phyloP scores from a whole-genome alignment of 2,113 vertebrate species.

The Dicrurus megarhynchus region DNA sequence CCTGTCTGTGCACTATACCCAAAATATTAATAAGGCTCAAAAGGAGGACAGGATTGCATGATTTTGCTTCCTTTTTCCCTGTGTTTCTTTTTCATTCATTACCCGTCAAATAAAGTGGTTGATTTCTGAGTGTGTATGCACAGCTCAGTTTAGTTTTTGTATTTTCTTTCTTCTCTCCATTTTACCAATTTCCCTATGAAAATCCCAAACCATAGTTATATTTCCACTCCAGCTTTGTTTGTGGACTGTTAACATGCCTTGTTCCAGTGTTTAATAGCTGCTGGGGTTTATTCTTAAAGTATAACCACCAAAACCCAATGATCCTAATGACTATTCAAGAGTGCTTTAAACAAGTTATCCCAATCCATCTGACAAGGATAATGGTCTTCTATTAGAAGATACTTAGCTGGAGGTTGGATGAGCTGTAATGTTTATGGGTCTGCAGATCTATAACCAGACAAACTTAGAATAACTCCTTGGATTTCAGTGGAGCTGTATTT shows the following conservation, averaged over 20 bases:
- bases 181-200: not conserved
- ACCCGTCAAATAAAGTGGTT: not conserved
- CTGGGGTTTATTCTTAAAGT: constrained; percentile 22
- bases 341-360: constrained; percentile 18
- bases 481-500: constrained; percentile 1
- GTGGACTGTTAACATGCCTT: not conserved
- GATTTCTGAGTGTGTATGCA: not conserved
- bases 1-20: not conserved
- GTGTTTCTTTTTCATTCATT: not conserved
- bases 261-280: not conserved
- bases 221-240: not conserved
- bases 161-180: not conserved
- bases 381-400: not conserved
- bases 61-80: not conserved
- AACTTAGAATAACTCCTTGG: not conserved
- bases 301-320: not conserved
- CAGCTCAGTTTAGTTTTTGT: not conserved
- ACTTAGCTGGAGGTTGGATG: constrained; percentile 8
- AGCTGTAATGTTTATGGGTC: not conserved
- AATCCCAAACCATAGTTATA: not conserved
- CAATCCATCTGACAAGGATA: constrained; percentile 25
- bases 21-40: not conserved
- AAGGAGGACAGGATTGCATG: not conserved
- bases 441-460: not conserved
- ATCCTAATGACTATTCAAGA: constrained; percentile 14